A percentile compares a stretch with the other conserved stretches of the same genome.
Conservation (phyloP, 2,113 vertebrate genomes). For the Dissostichus mawsoni region DNA sequence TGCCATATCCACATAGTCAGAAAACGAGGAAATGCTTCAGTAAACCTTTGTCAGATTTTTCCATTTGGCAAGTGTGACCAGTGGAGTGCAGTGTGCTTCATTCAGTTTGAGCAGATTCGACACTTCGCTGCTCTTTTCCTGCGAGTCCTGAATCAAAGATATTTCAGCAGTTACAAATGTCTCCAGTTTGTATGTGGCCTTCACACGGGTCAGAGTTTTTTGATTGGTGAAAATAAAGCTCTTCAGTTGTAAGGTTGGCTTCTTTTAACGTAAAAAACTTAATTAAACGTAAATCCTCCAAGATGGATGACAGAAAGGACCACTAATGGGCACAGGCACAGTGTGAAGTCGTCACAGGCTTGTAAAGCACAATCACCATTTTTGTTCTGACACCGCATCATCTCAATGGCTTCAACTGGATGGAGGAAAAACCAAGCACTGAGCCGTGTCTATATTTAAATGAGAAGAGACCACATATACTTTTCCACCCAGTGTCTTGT, state of each 20-base stretch:
- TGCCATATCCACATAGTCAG: not conserved
- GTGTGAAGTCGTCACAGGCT: not conserved
- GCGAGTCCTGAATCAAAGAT: constrained; percentile 13
- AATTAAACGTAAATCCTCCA: not conserved
- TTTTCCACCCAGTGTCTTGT: constrained; percentile 19
- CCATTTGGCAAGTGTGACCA: constrained; percentile 33
- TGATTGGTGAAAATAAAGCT: not conserved
- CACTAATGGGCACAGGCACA: constrained; percentile 11
- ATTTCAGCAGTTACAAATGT: not conserved
- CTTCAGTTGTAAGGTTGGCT: not conserved
- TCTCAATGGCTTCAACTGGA: constrained; percentile 2
- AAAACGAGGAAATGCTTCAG: constrained; percentile 38
- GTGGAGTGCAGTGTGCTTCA: constrained; percentile 1
- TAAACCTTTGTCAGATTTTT: constrained; percentile 47
- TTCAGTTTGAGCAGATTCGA: constrained; percentile 24
- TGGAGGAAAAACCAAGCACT: constrained; percentile 9
- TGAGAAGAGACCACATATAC: constrained; percentile 17
- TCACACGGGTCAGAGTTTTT: not conserved
- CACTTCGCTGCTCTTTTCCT: constrained; percentile 6
- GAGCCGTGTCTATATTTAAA: constrained; percentile 32
- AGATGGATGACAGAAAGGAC: constrained; percentile 11
- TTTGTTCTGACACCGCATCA: constrained; percentile 33
- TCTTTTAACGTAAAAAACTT: not conserved
- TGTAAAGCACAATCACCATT: constrained; percentile 20
- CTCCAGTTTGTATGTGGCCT: not conserved